Base-by-base conservation (phyloP, 2,888 invertebrate genomes). In the Tetragonisca angustula region DNA sequence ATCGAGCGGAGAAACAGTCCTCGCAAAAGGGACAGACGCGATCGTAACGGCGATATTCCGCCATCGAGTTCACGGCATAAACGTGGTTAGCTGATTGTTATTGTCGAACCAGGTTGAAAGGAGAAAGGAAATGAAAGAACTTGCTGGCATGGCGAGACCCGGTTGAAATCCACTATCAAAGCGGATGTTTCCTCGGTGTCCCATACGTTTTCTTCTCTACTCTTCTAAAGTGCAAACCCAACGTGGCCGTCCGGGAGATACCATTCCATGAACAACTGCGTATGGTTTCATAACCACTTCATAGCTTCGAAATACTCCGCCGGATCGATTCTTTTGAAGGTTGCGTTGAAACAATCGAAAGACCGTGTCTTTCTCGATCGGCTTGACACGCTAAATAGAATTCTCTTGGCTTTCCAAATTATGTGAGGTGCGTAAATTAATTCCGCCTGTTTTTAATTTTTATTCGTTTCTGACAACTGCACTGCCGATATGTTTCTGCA, bases 161-260 rank as follows among this genome's bases (percentile, higher is more conserved):
- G 87, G 79, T n/a, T 81, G 81, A 90, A 90, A 91, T 92, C 89
- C 90, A 91, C 92, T 90, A 91, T 90, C 91, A 89, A 90, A 92
- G 89, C 90, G 73, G 89, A 91, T 88, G 90, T 90, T 91, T 91
- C 92, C 91, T 92, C 73, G 75, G 89, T 87, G 92, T 86, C 88
- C 88, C 90, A 87, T 92, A 92, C 89, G 90, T 92, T 92, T 91
- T 82, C 89, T 84, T 85, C 87, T 85, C 87, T 83, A 86, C 88
- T 90, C 85, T 88, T 85, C 89, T 87, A 90, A 91, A 92, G 90
- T 88, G 89, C 88, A 87, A 90, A 88, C 88, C 89, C 90, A 86
- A 76, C 82, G 87, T 86, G 21, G 17, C 6, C 24, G 17, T 2
- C 52, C 36, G 68, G 69, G 76, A 76, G 81, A 79, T 84, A 83